Evolutionary conservation across 2,113 vertebrate genomes (phyloP).

Genomic region (Sciurus niger): DNA sequence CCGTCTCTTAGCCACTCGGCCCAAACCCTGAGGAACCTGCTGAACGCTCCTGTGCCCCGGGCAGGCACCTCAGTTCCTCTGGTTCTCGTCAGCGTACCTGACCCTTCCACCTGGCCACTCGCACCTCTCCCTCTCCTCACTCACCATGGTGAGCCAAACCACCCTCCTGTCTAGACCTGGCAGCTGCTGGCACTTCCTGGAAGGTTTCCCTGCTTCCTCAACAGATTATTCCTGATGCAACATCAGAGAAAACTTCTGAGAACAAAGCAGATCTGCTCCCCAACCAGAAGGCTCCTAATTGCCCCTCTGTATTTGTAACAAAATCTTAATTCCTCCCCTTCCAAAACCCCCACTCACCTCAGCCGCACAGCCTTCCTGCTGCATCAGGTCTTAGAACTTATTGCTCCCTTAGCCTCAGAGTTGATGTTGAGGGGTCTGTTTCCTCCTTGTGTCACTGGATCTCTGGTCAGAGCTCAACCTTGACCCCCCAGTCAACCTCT

Average conservation of each 20-base stretch:
- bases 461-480: not conserved
- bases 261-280: not conserved
- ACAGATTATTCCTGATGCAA: too few species aligned
- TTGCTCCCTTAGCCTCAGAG: not conserved
- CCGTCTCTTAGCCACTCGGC: not conserved
- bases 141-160: not conserved
- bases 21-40: not conserved
- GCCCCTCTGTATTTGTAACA: not conserved
- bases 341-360: too few species aligned
- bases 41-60: not conserved
- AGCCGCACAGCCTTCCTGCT: rapidly evolving
- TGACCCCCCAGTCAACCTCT: not conserved
- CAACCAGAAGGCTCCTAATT: not conserved
- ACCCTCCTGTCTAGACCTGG: rapidly evolving
- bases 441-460: not conserved
- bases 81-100: not conserved
- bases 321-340: not conserved
- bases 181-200: rapidly evolving
- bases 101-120: not conserved
- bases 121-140: not conserved
- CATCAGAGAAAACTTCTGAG: not conserved
- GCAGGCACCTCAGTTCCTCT: not conserved
- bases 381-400: not conserved
- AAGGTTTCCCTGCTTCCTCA: not conserved
- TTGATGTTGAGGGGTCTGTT: not conserved